Base-by-base conservation (phyloP, 2,113 vertebrate species). In the Herpailurus yagouaroundi region DNA sequence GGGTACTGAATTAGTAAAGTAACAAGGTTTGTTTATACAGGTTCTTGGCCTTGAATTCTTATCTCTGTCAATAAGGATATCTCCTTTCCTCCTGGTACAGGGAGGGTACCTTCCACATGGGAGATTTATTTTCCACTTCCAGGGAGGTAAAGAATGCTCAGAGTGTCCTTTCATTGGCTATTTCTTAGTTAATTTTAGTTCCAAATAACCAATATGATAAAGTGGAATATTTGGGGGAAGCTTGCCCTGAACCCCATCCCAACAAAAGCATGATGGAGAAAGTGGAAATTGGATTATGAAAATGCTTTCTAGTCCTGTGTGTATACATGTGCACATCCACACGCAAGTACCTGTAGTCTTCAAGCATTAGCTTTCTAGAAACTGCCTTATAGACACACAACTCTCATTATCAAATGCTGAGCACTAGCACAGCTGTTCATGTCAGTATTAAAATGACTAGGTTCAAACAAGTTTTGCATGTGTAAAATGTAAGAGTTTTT, bases 361-460 rank as follows among this genome's bases (percentile, higher is more conserved):
- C 66, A 69, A 73, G 6, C n/a, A 48, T 86, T 63, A 2, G 15
- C 82, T 96, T 89, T 55, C 60, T 55, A 68, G 55, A 89, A 97
- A 87, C n/a, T 91, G 48, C 25, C 41, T 38, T 63, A n/a, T 8
- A 86, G 48, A 71, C n/a, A 76, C 12, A 48, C 7, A 91, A 33
- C 33, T 60, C 64, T 81, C 69, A 90, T 96, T 89, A 94, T 77
- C 9, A 91, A 71, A 90, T 64, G 69, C 29, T 84, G 74, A 91
- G 63, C 45, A 92, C 6, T 15, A 88, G 13, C 68, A 76, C 41
- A 96, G 64, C 41, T 93, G 76, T 41, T 94, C 81, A 84, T 31
- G 31, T 71, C 64, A 85, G 23, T 31, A 88, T 82, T 95, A 89
- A 94, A 92, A 92, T 96, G n/a, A 95, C 86, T 82, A 82, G 5